Conservation (phyloP, 2,113 vertebrate species). For the Pedionomus torquatus region DNA sequence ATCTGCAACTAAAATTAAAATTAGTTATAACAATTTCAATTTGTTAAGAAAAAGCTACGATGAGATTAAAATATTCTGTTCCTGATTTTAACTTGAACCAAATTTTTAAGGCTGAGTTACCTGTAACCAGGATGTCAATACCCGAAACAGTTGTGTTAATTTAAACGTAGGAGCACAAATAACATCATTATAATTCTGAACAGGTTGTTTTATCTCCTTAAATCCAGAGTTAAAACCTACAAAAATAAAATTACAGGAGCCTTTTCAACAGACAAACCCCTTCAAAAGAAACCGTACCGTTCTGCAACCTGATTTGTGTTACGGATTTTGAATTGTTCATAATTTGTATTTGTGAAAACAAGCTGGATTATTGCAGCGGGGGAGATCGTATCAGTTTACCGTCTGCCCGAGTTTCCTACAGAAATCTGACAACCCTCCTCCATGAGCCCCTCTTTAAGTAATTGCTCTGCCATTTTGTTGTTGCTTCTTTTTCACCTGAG, state of each 20-base stretch:
- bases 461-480: constrained; percentile 56
- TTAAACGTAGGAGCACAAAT: background rate
- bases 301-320: background rate
- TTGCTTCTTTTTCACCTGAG: constrained; percentile 52
- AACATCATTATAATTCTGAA: background rate
- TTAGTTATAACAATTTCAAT: background rate
- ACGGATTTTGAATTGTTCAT: constrained; percentile 15
- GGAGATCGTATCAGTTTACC: background rate
- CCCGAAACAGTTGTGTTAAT: background rate
- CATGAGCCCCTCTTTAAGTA: background rate
- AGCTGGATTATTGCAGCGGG: constrained; percentile 4
- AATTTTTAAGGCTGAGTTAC: background rate
- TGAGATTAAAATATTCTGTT: background rate
- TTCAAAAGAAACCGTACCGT: background rate
- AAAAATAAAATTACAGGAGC: background rate
- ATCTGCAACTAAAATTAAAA: background rate
- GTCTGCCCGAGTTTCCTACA: background rate
- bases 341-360: constrained; percentile 48
- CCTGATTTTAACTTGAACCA: background rate
- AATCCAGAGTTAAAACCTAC: constrained; percentile 29
- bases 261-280: background rate
- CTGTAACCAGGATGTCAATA: background rate
- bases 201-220: constrained; percentile 27
- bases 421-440: constrained; percentile 11
- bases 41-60: background rate